Evolutionary conservation across 2,888 invertebrate genomes (phyloP).

Genomic region (Steromphala cineraria): DNA sequence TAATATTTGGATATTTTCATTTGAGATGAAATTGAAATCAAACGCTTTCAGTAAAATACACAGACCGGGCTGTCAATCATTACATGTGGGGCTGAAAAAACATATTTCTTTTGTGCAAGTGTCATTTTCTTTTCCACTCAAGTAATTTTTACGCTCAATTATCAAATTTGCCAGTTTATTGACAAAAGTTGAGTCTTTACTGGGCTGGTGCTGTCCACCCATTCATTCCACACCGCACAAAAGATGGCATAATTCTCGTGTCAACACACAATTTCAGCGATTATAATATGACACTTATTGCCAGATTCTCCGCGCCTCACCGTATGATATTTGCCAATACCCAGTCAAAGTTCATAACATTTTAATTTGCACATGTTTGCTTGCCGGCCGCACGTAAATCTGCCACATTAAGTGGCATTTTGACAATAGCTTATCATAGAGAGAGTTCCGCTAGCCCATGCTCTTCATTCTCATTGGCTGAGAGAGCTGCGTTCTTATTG

Average conservation of each 20-base stretch:
- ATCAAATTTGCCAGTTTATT: not conserved
- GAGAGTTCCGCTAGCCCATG: not conserved
- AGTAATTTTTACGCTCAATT: not conserved
- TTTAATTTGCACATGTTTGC: not conserved
- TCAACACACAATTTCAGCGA: not conserved
- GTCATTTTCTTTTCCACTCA: not conserved
- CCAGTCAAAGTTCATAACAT: slow-evolving; percentile 5
- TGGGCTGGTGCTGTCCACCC: not conserved
- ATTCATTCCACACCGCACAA: not conserved
- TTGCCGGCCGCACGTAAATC: not conserved
- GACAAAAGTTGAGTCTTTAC: not conserved
- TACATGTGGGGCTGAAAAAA: not conserved
- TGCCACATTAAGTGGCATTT: not conserved
- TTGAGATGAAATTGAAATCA: too few species aligned
- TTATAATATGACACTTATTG: not conserved
- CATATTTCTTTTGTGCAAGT: not conserved
- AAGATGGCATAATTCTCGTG: not conserved
- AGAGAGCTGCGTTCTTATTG: too few species aligned
- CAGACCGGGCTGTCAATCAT: too few species aligned
- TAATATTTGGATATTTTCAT: too few species aligned
- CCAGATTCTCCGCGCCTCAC: not conserved
- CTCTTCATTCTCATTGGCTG: too few species aligned
- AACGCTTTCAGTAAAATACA: too few species aligned
- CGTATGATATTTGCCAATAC: slow-evolving; percentile 4
- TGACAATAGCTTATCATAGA: slow-evolving; percentile 1